Evolutionary conservation across 2,797 vertebrate genomes (phyloP), one percentile per base, ranked within the genome.

Genomic region (Sebastes oblongus): DNA sequence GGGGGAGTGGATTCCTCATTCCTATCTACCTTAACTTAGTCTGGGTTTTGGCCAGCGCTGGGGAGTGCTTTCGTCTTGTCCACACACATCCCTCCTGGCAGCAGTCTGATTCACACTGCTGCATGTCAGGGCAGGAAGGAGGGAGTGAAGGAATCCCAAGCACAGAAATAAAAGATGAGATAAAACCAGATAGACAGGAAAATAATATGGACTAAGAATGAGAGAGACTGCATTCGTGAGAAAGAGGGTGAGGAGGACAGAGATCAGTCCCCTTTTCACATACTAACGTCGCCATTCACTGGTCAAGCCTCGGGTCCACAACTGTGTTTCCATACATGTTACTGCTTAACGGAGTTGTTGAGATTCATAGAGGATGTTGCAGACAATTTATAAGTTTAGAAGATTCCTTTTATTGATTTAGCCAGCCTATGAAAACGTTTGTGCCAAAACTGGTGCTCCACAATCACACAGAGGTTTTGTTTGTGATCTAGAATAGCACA

Each of bases 1-100:
- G 55, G 75, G 80, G 89, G 55, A 82, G 72, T 78, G 69, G 89
- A 94, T 94, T 94, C 85, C 82, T 91, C 66, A 68, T 34, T 77
- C 20, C 52, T 80, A 34, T 67, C 83, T 83, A 73, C 61, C 55
- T 70, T 58, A 54, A 79, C 80, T 85, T 77, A 58, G 75, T 80
- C 72, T 82, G 75, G 76, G 39, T 84, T 66, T 59, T 71, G 61
- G 66, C 73, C 70, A 79, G 82, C 34, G 58, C 55, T 30, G 78
- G 50, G 58, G n/a, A 84, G 65, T 56, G 82, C 59, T 65, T 64
- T 84, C 2, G 68, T 90, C 90, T 81, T 92, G 91, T 92, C 84
- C 80, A 66, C 86, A 90, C 91, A 88, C 73, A 86, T 92, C 87
- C 78, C 83, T 84, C 59, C 68, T 86, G 88, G 81, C 88, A 84